These are phyloP conservation scores for Yponomeuta sedellus DNA, from an alignment of 2,888 invertebrate species.

Conservation along the genomic window DNA sequence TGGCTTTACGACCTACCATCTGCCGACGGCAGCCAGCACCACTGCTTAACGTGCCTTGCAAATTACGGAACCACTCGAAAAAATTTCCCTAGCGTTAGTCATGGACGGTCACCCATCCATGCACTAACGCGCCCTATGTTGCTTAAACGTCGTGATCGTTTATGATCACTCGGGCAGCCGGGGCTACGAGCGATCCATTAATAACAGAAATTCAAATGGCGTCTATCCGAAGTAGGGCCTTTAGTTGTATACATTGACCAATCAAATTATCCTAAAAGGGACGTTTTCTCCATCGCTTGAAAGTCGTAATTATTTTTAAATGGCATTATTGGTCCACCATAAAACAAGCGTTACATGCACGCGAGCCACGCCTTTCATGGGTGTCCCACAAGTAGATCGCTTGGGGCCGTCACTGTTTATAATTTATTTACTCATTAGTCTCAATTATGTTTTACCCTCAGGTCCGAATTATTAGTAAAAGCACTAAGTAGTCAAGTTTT, in stretches of 20 bases:
- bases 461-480: background rate
- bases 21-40: too few relatives aligned
- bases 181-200: too few relatives aligned
- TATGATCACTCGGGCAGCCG: too few relatives aligned
- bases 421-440: background rate
- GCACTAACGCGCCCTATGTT: too few relatives aligned
- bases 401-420: background rate
- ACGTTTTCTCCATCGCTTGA: background rate
- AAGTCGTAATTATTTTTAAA: background rate
- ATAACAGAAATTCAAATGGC: too few relatives aligned
- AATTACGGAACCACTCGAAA: too few relatives aligned
- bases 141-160: too few relatives aligned
- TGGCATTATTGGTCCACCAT: background rate
- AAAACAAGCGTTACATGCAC: background rate
- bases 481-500: background rate
- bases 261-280: background rate
- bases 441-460: too few relatives aligned
- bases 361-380: background rate
- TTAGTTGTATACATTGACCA: background rate
- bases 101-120: too few relatives aligned
- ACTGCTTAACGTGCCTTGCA: too few relatives aligned
- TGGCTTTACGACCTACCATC: too few relatives aligned
- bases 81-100: too few relatives aligned
- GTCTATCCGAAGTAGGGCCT: background rate
- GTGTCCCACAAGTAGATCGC: background rate